Conservation (phyloP, 2,797 vertebrate species). For the Phrynocephalus guinanensis region DNA sequence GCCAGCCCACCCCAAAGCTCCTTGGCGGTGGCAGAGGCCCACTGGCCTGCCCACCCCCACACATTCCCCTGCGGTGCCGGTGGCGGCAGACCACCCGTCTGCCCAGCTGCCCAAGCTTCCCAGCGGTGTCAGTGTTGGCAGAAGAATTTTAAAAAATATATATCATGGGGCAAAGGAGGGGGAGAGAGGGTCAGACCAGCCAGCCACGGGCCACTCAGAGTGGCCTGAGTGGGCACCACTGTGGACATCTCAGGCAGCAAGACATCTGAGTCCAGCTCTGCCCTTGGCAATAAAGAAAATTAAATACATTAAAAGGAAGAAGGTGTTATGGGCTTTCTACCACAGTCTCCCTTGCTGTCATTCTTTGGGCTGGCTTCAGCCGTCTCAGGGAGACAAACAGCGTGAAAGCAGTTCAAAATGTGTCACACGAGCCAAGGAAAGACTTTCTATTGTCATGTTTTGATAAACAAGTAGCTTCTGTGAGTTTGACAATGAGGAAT, state of each 20-base stretch:
- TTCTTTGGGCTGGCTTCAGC: neutral
- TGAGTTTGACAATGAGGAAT: slow-evolving; percentile 50
- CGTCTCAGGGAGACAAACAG: slow-evolving; percentile 21
- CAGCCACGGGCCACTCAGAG: no score
- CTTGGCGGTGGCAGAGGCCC: no score
- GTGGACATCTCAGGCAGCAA: neutral
- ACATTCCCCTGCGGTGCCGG: no score
- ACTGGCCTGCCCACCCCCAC: no score
- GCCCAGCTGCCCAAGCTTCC: no score
- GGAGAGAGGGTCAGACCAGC: no score
- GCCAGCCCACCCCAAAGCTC: no score
- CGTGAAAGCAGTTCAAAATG: slow-evolving; percentile 33
- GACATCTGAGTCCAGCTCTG: slow-evolving; percentile 1
- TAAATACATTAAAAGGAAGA: slow-evolving; percentile 35
- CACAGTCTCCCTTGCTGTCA: neutral
- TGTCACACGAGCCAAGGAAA: slow-evolving; percentile 21
- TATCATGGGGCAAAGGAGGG: no score
- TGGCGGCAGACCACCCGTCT: no score
- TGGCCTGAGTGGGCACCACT: no score
- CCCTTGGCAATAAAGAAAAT: slow-evolving; percentile 52
- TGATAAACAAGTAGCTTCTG: slow-evolving; percentile 27
- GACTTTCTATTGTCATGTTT: slow-evolving; percentile 11
- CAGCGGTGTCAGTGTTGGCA: no score
- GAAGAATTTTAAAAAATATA: no score
- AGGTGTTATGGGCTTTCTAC: slow-evolving; percentile 40